Conservation (phyloP, 2,797 vertebrate genomes). For the Halcyon smyrnensis region DNA sequence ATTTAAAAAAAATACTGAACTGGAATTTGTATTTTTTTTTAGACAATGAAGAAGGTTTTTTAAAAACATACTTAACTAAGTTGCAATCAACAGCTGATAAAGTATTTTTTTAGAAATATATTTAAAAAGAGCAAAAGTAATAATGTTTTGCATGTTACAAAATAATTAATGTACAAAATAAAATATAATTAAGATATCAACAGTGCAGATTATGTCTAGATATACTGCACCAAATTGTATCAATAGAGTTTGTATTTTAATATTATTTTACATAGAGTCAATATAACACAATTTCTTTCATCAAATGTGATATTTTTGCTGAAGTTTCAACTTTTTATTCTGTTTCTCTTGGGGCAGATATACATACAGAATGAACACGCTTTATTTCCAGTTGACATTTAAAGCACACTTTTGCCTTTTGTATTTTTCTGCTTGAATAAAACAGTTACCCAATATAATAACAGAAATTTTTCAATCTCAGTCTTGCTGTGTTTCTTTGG, state of each 20-base stretch:
- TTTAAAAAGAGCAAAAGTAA: neutral
- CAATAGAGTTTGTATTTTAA: neutral
- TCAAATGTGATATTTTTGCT: neutral
- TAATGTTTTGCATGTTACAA: neutral
- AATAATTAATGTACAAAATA: neutral
- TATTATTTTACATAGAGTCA: neutral
- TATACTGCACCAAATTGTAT: neutral
- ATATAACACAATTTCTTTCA: neutral
- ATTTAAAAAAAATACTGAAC: conserved; percentile 18
- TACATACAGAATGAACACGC: conserved; percentile 27
- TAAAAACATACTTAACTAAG: neutral
- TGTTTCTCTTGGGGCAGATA: neutral
- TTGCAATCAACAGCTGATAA: neutral
- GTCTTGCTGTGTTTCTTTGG: conserved; percentile 58
- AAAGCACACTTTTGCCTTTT: conserved; percentile 49
- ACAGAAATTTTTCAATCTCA: conserved; percentile 61
- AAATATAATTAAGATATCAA: neutral
- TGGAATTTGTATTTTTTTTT: conserved; percentile 29
- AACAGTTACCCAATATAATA: conserved; percentile 68
- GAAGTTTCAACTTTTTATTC: neutral
- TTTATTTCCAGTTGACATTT: conserved; percentile 73
- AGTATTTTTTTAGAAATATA: neutral
- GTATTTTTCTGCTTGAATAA: conserved; percentile 67
- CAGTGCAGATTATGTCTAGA: neutral
- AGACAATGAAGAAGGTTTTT: neutral